These are phyloP conservation scores for Sterna hirundo DNA, from an alignment of 2,113 vertebrate genomes.

Conservation along the genomic window DNA sequence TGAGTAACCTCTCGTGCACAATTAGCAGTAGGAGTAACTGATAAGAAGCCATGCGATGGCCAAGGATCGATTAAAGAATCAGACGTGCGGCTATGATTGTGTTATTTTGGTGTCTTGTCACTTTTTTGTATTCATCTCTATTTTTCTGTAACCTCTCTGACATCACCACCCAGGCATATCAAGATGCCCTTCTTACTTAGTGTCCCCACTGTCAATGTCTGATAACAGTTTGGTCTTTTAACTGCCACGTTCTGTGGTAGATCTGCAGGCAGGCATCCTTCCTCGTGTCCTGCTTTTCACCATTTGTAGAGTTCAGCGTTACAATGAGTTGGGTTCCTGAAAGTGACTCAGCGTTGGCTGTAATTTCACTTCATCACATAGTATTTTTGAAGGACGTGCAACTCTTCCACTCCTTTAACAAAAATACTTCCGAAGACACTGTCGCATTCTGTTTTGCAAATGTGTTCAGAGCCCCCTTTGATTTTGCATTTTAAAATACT, in stretches of 20 bases:
- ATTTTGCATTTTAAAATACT: background rate
- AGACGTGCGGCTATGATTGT: background rate
- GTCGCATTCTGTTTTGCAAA: background rate
- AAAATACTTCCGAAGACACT: background rate
- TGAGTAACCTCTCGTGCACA: background rate
- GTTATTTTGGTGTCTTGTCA: background rate
- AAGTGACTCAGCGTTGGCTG: background rate
- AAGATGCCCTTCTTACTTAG: background rate
- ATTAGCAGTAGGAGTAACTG: background rate
- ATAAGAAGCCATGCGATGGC: background rate
- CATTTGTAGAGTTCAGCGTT: background rate
- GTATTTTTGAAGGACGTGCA: background rate
- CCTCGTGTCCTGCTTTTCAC: background rate
- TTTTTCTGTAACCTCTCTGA: background rate
- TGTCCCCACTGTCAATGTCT: background rate
- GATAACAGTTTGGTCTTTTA: background rate
- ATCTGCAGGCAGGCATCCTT: background rate
- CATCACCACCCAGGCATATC: background rate
- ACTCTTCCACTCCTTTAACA: constrained; percentile 23
- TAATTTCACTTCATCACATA: background rate
- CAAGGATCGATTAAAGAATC: background rate
- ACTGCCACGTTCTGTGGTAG: background rate
- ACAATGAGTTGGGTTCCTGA: background rate
- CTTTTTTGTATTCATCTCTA: background rate
- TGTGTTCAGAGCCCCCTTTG: background rate